These are phyloP conservation scores for Diploptera punctata DNA, from an alignment of 2,888 invertebrate species.

Conservation along the genomic window DNA sequence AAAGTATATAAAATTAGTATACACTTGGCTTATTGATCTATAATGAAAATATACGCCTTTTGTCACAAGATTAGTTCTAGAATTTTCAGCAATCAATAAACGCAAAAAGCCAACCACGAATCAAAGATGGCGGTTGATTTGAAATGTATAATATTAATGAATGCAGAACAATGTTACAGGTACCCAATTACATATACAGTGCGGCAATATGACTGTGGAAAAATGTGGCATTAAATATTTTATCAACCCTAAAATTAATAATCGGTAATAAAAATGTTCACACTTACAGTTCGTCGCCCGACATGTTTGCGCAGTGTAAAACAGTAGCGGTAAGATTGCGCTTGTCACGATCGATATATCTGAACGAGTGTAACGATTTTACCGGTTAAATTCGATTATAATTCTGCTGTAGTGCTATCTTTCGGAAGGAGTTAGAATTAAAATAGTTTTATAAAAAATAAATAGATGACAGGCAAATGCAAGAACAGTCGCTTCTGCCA, in stretches of 20 bases:
- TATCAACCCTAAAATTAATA: background rate
- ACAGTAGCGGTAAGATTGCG: slow-evolving; percentile 28
- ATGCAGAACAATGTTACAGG: too few species aligned
- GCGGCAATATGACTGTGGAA: too few species aligned
- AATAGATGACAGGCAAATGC: too few species aligned
- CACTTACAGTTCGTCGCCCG: slow-evolving; percentile 34
- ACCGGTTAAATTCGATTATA: too few species aligned
- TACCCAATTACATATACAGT: too few species aligned
- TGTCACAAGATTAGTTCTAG: slow-evolving; percentile 44
- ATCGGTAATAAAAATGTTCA: background rate
- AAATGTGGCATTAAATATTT: too few species aligned
- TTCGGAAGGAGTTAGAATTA: too few species aligned
- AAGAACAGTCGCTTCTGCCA: background rate
- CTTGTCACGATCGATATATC: slow-evolving; percentile 39
- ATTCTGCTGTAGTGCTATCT: too few species aligned
- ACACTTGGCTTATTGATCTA: too few species aligned
- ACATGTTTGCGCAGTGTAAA: slow-evolving; percentile 31
- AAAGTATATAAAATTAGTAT: too few species aligned
- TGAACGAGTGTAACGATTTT: too few species aligned
- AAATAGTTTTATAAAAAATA: too few species aligned
- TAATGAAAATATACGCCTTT: background rate
- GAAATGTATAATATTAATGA: slow-evolving; percentile 26
- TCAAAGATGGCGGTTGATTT: slow-evolving; percentile 40
- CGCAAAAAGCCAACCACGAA: slow-evolving; percentile 30
- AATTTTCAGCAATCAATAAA: slow-evolving; percentile 57